phyloP scores from a whole-genome alignment of 35 echinoderm and acorn worm species.

The Heliocidaris tuberculata region DNA sequence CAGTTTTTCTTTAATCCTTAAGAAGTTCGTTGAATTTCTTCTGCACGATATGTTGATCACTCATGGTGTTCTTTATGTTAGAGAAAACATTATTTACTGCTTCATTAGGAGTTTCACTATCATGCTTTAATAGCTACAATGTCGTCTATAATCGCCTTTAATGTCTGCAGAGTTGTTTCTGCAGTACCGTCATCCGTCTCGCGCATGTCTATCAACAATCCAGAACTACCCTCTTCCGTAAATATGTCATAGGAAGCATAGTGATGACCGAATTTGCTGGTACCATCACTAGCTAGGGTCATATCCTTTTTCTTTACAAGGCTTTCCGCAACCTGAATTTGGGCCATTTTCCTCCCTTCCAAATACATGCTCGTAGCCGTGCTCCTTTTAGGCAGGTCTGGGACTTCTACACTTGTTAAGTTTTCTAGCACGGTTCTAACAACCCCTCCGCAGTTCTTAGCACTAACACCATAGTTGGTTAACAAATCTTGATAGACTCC shows the following conservation, averaged over 20 bases:
- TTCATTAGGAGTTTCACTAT: not conserved
- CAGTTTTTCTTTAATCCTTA: conserved; percentile 41
- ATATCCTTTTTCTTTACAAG: not conserved
- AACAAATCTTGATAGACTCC: conserved; percentile 20
- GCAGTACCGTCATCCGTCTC: conserved; percentile 57
- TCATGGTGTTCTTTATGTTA: conserved; percentile 68
- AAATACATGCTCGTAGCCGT: conserved; percentile 31
- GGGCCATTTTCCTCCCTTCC: conserved; percentile 42
- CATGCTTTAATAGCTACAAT: not conserved
- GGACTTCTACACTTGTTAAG: not conserved
- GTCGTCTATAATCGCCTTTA: conserved; percentile 63
- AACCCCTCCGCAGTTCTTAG: conserved; percentile 15
- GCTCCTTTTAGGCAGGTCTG: conserved; percentile 34
- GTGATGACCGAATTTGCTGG: conserved; percentile 69
- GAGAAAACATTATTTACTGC: conserved; percentile 47
- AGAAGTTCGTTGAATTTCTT: conserved; percentile 72
- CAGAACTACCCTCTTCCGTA: conserved; percentile 5
- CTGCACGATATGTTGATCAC: conserved; percentile 65
- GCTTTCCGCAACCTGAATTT: conserved; percentile 33
- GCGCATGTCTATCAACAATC: conserved; percentile 56
- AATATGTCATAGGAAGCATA: conserved; percentile 64
- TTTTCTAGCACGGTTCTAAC: conserved; percentile 27
- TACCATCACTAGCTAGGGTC: conserved; percentile 61
- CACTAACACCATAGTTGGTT: conserved; percentile 12
- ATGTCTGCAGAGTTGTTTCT: conserved; percentile 44